These are phyloP conservation scores for Tetramorium simillimum DNA, from an alignment of 1,140 invertebrate species.

Conservation along the genomic window DNA sequence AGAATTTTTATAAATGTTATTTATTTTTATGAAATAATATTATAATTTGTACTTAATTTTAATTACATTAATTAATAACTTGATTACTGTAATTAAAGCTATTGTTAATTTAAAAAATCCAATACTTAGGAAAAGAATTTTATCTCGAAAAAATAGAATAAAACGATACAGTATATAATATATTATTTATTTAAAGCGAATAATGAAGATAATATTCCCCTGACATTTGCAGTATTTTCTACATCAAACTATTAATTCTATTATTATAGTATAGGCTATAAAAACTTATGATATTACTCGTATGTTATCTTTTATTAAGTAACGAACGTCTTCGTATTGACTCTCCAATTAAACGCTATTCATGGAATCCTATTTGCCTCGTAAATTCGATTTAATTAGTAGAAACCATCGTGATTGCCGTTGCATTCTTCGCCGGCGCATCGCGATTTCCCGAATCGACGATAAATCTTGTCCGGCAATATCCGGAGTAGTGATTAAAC, in stretches of 20 bases:
- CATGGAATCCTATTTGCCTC: neutral
- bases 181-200: too few species aligned
- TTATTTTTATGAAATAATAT: neutral
- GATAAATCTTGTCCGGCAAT: constrained; percentile 1
- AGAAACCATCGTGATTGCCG: neutral
- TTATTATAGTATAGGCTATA: neutral
- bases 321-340: neutral
- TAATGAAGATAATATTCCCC: too few species aligned
- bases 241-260: neutral
- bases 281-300: neutral
- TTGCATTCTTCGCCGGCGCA: neutral
- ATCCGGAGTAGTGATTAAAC: constrained; percentile 55
- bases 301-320: neutral
- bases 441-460: constrained; percentile 19
- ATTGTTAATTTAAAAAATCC: neutral
- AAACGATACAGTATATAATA: too few species aligned
- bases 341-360: neutral
- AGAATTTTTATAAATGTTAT: neutral
- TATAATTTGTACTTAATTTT: neutral
- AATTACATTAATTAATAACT: too few species aligned
- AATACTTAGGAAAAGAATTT: neutral
- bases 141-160: too few species aligned
- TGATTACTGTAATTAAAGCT: too few species aligned
- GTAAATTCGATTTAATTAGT: neutral
- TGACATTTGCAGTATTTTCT: neutral